Conservation (phyloP, 2,888 invertebrate species). For the Acronicta psi region DNA sequence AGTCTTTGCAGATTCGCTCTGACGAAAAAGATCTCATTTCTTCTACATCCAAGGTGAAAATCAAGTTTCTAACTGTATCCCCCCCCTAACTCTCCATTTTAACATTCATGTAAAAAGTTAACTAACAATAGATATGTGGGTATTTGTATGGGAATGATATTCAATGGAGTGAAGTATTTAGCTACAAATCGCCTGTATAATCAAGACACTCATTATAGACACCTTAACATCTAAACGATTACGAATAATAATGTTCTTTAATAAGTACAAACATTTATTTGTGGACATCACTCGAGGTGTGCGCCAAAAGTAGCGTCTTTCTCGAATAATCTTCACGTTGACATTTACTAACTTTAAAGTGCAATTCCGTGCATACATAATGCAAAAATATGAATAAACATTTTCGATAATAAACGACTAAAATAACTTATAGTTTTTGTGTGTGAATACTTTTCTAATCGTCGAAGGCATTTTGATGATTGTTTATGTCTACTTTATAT, state of each 20-base stretch:
- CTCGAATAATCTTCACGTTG: conserved; percentile 62
- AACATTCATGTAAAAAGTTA: conserved; percentile 42
- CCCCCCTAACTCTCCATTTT: conserved; percentile 35
- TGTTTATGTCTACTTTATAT: conserved; percentile 55
- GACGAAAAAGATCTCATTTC: conserved; percentile 33
- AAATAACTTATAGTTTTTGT: conserved; percentile 54
- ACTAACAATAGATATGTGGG: conserved; percentile 48
- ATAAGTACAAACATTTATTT: conserved; percentile 63
- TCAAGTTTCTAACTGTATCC: conserved; percentile 18
- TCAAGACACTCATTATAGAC: conserved; percentile 73
- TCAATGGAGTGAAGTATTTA: conserved; percentile 55
- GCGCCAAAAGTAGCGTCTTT: background rate
- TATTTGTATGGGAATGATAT: conserved; percentile 50
- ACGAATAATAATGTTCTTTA: conserved; percentile 48
- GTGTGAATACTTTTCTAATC: conserved; percentile 59
- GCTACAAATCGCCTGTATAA: conserved; percentile 73
- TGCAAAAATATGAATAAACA: conserved; percentile 67
- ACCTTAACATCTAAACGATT: conserved; percentile 64
- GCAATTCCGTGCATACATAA: conserved; percentile 67
- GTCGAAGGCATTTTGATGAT: conserved; percentile 66
- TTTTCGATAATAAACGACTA: conserved; percentile 61
- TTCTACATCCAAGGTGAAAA: conserved; percentile 13
- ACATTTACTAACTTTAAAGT: conserved; percentile 66
- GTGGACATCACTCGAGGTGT: conserved; percentile 53
- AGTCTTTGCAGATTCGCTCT: conserved; percentile 42